Base-by-base conservation (phyloP, 2,888 invertebrate species). In the Stenoptilia bipunctidactyla region DNA sequence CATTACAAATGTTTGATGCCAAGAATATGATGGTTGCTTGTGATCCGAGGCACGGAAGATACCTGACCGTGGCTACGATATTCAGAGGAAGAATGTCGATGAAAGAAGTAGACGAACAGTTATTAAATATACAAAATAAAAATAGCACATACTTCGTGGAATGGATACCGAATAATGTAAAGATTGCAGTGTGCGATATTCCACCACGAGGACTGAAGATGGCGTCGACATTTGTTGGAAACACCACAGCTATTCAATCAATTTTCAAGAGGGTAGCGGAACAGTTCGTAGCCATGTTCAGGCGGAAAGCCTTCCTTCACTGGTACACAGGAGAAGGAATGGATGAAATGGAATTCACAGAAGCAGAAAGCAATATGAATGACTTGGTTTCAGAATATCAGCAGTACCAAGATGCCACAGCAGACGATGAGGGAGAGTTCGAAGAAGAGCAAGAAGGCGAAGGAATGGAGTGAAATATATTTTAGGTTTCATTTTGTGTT, bases 241-340 rank as follows among this genome's bases (percentile, higher is more conserved):
- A 94, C 71, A 90, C 92, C 8, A 94, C 94, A 13, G 92, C 93
- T 50, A 93, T 93, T 51, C 94, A 94, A 66, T 91, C 92, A 58
- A 79, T 95, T 52, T 95, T 96, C 82, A 93, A 93, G 72, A 88
- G 94, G 67, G 89, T 94, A 53, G 89, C 90, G 13, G 92, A 93
- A 62, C 94, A 94, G 70, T 94, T 94, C 63, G 90, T 91, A 40
- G 92, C 94, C 55, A 96, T 97, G 97, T 97, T 96, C 87, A 88
- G 96, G 58, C 89, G 96, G 59, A 97, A 95, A 85, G 97, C 97
- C 61, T 97, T 97, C 89, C 87, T 97, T 56, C 97, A 97, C 86
- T 97, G 97, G 96, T 97, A 94, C 79, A 93, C 93, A 27, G 94
- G 93, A 41, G 94, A 95, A 66, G 94, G 94, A 51, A 94, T 94